Percentiles rank a stretch among this genome's conserved stretches.
Evolutionary conservation across 2,797 vertebrate species (phyloP).

Genomic region (Catamblyrhynchus diadema): DNA sequence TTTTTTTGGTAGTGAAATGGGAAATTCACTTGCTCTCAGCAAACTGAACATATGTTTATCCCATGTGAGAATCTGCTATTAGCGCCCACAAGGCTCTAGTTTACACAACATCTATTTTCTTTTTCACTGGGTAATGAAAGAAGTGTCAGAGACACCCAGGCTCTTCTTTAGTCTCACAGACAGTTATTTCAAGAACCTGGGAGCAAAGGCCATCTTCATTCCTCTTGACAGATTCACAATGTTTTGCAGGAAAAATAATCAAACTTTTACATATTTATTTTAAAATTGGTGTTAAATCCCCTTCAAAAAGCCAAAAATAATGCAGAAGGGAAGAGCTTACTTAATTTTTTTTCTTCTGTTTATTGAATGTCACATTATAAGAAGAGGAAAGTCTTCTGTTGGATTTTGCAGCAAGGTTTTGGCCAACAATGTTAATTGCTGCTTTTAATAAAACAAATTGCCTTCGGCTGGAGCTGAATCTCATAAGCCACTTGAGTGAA

Average conservation of each 20-base stretch:
- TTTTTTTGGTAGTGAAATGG: neutral
- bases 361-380: neutral
- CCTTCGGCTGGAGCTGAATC: neutral
- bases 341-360: neutral
- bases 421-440: neutral
- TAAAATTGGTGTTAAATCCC: neutral
- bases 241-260: neutral
- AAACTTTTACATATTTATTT: neutral
- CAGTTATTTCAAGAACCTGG: neutral
- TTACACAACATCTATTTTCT: slow-evolving; percentile 60
- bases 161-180: neutral
- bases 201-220: neutral
- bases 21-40: slow-evolving; percentile 28
- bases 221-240: neutral
- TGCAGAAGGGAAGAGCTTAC: neutral
- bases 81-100: slow-evolving; percentile 39
- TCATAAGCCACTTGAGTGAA: neutral
- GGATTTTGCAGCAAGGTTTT: neutral
- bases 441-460: neutral
- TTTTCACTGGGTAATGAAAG: slow-evolving; percentile 9
- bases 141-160: neutral
- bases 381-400: neutral
- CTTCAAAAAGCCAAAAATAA: neutral
- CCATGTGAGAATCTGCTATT: slow-evolving; percentile 62
- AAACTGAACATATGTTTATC: slow-evolving; percentile 57